These are phyloP conservation scores for Oryctolagus cuniculus DNA, from an alignment of 2,113 vertebrate species.

Conservation along the genomic window DNA sequence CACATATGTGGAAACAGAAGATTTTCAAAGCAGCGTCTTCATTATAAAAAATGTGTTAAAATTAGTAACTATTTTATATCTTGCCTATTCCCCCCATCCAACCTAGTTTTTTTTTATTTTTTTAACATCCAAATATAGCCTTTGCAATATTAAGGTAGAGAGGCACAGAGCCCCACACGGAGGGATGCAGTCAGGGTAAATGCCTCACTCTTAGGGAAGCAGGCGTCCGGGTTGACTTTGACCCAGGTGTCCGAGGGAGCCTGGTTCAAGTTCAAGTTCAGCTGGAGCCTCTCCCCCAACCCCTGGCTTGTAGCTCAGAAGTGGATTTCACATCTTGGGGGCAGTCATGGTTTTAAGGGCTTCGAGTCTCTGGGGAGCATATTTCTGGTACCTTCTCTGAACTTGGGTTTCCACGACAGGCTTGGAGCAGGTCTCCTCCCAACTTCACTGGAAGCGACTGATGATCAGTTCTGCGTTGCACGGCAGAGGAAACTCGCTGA, in stretches of 20 bases:
- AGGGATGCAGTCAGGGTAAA: constrained; percentile 28
- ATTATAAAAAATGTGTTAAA: constrained; percentile 86
- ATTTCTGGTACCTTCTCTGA: neutral
- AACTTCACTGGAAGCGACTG: neutral
- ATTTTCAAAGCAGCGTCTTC: constrained; percentile 78
- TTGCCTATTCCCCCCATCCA: constrained; percentile 82
- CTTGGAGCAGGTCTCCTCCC: neutral
- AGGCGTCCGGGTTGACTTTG: neutral
- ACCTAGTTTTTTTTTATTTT: constrained; percentile 77
- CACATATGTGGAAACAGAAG: constrained; percentile 76
- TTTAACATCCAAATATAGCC: constrained; percentile 78
- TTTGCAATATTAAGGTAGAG: constrained; percentile 79
- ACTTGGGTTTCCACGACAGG: neutral
- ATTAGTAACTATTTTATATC: constrained; percentile 85
- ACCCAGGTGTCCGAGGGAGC: rapidly evolving
- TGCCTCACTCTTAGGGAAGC: neutral
- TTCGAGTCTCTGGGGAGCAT: neutral
- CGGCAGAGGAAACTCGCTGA: rapidly evolving
- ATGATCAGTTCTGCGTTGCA: rapidly evolving
- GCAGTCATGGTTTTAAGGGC: neutral
- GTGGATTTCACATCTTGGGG: neutral
- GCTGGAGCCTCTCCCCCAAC: rapidly evolving
- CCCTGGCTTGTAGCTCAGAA: neutral
- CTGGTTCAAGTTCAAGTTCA: too few species aligned
- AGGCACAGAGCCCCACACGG: constrained; percentile 15